Evolutionary conservation across 2,113 vertebrate genomes (phyloP).

Genomic region (Rhinoderma darwinii): DNA sequence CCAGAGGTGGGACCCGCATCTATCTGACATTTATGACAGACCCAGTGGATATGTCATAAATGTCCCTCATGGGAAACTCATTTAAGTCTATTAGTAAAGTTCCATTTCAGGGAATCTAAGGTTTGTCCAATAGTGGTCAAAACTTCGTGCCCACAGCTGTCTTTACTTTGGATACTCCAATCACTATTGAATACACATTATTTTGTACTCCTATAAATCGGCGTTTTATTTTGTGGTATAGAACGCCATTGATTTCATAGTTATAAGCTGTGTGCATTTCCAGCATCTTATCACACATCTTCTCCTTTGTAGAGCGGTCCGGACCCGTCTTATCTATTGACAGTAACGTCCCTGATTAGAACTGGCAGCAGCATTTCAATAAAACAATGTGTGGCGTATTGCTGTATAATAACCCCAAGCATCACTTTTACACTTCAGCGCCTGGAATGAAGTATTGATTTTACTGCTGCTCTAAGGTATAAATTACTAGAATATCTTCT

Average conservation of each 20-base stretch:
- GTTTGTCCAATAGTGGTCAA: no score
- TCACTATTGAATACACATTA: no score
- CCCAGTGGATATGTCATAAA: no score
- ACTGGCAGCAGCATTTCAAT: neutral
- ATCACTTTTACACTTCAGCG: constrained; percentile 44
- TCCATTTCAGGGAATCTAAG: no score
- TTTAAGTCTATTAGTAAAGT: no score
- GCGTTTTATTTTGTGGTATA: no score
- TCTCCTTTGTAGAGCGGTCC: neutral
- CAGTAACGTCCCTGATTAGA: neutral
- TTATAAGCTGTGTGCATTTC: neutral
- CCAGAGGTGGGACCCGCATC: no score
- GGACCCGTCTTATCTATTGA: neutral
- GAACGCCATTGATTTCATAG: neutral
- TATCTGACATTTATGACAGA: no score
- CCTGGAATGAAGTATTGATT: constrained; percentile 52
- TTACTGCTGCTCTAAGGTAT: constrained; percentile 36
- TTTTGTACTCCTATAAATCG: no score
- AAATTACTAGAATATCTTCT: constrained; percentile 32
- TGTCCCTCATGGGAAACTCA: no score
- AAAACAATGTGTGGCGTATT: constrained; percentile 25
- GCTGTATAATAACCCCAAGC: constrained; percentile 26
- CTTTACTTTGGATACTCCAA: no score
- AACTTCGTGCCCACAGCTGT: no score
- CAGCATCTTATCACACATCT: neutral